Evolutionary conservation across 1,140 invertebrate genomes (phyloP).

Genomic region (Trinorchestia longiramus): DNA sequence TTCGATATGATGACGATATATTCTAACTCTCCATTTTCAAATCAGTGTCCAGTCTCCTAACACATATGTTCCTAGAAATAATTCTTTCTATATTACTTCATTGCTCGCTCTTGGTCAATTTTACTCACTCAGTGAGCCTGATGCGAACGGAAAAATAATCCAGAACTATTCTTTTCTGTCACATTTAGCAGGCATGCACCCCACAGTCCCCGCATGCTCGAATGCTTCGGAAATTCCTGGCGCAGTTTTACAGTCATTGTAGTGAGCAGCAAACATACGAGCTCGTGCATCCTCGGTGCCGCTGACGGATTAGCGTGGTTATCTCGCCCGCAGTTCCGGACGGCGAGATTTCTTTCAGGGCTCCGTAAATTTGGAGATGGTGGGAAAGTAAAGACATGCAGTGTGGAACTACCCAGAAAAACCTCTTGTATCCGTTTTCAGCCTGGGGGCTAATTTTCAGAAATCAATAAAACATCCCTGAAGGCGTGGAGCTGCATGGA

Average conservation of each 20-base stretch:
- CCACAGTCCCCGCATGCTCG: neutral
- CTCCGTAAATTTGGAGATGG: neutral
- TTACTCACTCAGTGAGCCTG: neutral
- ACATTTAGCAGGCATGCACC: neutral
- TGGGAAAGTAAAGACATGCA: neutral
- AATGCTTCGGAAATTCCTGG: neutral
- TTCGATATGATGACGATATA: neutral
- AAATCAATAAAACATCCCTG: too few species aligned
- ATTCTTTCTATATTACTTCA: neutral
- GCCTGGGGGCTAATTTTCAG: too few species aligned
- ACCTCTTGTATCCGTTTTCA: too few species aligned
- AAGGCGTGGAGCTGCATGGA: too few species aligned
- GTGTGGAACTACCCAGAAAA: too few species aligned
- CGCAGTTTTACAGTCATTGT: neutral
- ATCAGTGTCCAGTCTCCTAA: neutral
- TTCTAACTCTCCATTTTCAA: neutral
- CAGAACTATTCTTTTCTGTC: neutral
- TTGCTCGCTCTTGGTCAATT: neutral
- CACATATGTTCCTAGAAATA: neutral
- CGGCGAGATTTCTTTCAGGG: neutral
- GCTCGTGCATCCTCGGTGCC: neutral
- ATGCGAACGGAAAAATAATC: neutral
- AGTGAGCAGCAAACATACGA: neutral
- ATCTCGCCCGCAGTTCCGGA: slow-evolving; percentile 17
- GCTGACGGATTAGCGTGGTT: slow-evolving; percentile 45